phyloP scores from a whole-genome alignment of 2,888 invertebrate species.

The Coelopa pilipes region DNA sequence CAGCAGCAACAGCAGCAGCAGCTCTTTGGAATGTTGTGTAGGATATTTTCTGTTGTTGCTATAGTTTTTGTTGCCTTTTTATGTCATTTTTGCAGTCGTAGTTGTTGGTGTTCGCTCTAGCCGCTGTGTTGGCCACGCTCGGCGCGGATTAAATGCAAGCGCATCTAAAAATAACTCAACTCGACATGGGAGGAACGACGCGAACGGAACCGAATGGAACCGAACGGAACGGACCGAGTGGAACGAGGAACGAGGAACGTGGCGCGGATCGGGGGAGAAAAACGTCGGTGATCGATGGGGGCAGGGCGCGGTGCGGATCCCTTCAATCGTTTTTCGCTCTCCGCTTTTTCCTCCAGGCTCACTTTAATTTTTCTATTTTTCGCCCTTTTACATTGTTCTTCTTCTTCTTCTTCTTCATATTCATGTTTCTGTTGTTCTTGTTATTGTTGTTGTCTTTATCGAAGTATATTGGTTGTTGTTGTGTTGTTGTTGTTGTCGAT shows the following conservation, averaged over 20 bases:
- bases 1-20: constrained; percentile 4
- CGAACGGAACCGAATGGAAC: neutral
- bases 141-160: constrained; percentile 25
- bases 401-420: neutral
- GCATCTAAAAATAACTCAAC: constrained; percentile 26
- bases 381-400: neutral
- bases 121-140: constrained; percentile 1
- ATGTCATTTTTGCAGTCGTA: no score
- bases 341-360: no score
- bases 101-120: neutral
- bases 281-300: no score
- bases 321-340: no score
- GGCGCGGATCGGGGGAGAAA: no score
- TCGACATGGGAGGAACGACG: no score
- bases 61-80: neutral
- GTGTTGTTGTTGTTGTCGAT: constrained; percentile 2
- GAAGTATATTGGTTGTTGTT: constrained; percentile 1
- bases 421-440: neutral
- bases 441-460: constrained; percentile 1
- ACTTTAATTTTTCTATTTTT: no score
- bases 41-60: neutral
- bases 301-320: no score
- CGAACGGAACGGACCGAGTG: neutral
- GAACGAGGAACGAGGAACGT: neutral
- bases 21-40: constrained; percentile 22